Percentiles rank a stretch among this genome's conserved stretches.
Conservation (phyloP, 2,888 invertebrate genomes). For the Drosophila paracracens region DNA sequence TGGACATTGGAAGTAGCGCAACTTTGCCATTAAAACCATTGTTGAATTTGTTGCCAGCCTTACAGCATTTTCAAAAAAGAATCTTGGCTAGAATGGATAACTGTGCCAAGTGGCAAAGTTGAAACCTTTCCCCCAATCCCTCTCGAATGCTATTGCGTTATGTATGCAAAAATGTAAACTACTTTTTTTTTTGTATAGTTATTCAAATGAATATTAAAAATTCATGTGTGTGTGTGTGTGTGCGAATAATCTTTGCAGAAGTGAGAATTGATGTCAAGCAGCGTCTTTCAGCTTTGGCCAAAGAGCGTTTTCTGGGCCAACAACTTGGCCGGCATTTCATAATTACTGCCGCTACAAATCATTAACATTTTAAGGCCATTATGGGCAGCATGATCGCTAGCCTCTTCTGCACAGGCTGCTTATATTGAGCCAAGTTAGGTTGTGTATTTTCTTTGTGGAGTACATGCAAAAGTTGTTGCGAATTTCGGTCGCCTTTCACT, state of each 20-base stretch:
- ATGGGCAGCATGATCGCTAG: constrained; percentile 16
- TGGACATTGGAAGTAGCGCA: not conserved
- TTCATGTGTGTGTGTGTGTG: constrained; percentile 1
- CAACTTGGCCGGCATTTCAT: constrained; percentile 41
- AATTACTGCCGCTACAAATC: constrained; percentile 43
- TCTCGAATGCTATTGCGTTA: constrained; percentile 37
- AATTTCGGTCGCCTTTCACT: constrained; percentile 56
- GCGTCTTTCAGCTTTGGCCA: constrained; percentile 46
- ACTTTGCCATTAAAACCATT: not conserved
- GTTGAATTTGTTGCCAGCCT: not conserved
- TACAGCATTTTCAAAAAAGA: not conserved
- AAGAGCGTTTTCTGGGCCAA: constrained; percentile 45
- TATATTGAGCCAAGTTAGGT: constrained; percentile 15
- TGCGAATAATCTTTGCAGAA: constrained; percentile 23
- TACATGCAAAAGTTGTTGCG: constrained; percentile 41
- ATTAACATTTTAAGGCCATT: constrained; percentile 45
- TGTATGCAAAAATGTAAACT: constrained; percentile 51
- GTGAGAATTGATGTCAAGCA: constrained; percentile 58
- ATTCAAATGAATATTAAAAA: constrained; percentile 24
- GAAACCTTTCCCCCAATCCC: constrained; percentile 1
- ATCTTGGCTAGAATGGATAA: constrained; percentile 14
- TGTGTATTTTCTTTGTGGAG: constrained; percentile 22
- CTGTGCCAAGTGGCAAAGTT: constrained; percentile 59
- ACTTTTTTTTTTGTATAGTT: constrained; percentile 23
- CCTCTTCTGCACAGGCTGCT: constrained; percentile 22